Evolutionary conservation across 2,888 invertebrate genomes (phyloP).

Genomic region (Brachyptera putata): DNA sequence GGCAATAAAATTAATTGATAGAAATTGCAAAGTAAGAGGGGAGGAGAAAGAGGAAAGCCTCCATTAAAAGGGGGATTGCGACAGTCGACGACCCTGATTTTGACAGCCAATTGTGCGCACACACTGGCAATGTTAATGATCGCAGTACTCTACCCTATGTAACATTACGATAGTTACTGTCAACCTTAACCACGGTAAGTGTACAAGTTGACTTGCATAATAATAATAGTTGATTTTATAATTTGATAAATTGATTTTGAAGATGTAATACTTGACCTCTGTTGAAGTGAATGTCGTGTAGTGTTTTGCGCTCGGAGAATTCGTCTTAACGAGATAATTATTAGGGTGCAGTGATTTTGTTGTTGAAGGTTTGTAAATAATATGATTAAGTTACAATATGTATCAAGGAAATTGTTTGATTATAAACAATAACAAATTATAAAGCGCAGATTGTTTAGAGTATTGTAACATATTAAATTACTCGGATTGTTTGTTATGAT

Average conservation of each 20-base stretch:
- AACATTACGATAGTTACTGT: not conserved
- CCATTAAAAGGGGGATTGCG: conserved; percentile 6
- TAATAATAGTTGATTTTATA: not conserved
- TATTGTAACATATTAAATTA: too few species aligned
- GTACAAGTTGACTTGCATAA: not conserved
- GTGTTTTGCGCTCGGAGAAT: too few species aligned
- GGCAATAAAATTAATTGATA: not conserved
- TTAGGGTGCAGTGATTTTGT: too few species aligned
- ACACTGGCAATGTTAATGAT: not conserved
- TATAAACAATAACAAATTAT: too few species aligned
- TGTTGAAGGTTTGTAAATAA: too few species aligned
- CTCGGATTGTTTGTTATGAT: too few species aligned
- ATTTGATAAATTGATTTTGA: not conserved
- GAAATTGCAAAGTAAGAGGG: conserved; percentile 6
- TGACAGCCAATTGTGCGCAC: conserved; percentile 4
- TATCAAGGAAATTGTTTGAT: too few species aligned
- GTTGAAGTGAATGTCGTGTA: too few species aligned
- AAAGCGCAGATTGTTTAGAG: too few species aligned
- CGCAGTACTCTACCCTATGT: not conserved
- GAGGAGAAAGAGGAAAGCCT: conserved; percentile 15
- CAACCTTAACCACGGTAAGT: conserved; percentile 9
- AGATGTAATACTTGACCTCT: too few species aligned
- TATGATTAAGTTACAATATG: too few species aligned
- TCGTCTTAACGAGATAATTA: too few species aligned
- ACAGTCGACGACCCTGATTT: not conserved